phyloP scores from a whole-genome alignment of 92 coral and sea anemone species.

The Diadumene lineata region DNA sequence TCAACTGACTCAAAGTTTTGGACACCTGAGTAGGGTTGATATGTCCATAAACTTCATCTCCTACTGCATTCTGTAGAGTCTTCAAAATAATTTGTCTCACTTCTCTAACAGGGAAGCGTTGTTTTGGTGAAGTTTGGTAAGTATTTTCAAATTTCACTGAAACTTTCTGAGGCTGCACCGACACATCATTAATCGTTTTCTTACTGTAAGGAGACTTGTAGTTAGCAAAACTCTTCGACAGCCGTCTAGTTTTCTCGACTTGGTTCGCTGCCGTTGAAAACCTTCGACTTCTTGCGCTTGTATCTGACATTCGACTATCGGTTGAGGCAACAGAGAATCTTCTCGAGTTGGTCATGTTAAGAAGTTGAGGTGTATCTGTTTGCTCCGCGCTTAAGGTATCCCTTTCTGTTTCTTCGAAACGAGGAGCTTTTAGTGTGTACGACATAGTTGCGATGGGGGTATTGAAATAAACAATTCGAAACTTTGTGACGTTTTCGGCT shows the following conservation, averaged over 20 bases:
- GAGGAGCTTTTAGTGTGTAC: background rate
- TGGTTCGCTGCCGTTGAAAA: background rate
- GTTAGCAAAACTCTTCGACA: background rate
- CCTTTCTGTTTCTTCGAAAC: background rate
- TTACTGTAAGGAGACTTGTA: background rate
- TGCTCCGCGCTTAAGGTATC: background rate
- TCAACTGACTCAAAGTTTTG: constrained; percentile 46
- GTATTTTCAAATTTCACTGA: constrained; percentile 57
- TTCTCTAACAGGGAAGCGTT: constrained; percentile 49
- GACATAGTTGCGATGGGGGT: background rate
- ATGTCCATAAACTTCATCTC: constrained; percentile 31
- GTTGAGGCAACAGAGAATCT: background rate
- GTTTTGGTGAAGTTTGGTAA: constrained; percentile 68
- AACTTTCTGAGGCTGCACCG: background rate
- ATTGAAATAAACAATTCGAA: background rate
- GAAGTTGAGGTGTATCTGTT: background rate
- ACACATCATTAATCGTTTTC: background rate
- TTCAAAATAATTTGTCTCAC: constrained; percentile 51
- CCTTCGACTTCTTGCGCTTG: background rate
- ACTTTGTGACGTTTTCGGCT: background rate
- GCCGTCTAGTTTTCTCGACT: background rate
- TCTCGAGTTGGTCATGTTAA: background rate
- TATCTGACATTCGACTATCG: background rate
- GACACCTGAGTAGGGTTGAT: constrained; percentile 33
- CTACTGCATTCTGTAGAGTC: constrained; percentile 52